Base-by-base conservation (phyloP, 92 coral and sea anemone genomes). In the Siderastrea siderea region DNA sequence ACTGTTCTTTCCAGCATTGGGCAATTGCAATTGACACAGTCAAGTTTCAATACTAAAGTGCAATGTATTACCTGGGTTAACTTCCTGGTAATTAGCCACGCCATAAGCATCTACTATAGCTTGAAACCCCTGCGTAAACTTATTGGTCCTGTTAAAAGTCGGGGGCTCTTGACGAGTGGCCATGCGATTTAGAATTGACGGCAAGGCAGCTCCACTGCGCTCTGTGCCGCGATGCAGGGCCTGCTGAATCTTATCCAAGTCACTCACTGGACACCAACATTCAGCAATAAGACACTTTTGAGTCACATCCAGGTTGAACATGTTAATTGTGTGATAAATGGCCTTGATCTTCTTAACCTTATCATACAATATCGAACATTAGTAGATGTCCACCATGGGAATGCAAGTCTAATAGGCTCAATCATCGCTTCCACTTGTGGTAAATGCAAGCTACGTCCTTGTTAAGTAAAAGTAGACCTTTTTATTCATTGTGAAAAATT, bases 241-340 rank as follows among this genome's bases (percentile, higher is more conserved):
- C 55, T 91, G 95, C 80, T 94, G 99, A 65, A 97, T 95, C 80
- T 76, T 90, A 77, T 95, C 98, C 86, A 97, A 87, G 86, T 97
- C 99, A 73, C 94, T 85, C 14, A 97, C 99, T 71, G 99, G 99
- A 78, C 99, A 97, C 99, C 99, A 97, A 73, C 99, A 97, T 80
- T 97, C 99, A 7, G 99, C 99, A 88, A 97, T 97, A 67, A 97
- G 88, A 79, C 99, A 97, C 85, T 97, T 97, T 77, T 97, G 99
- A 19, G 99, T 97, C 82, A 97, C 99, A 76, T 97, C 99, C 85
- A 97, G 93, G 70, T 97, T 97, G 86, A 97, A 97, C 99, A 95
- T 97, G 91, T 97, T 97, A 98, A 97, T 97, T 59, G 99, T 97
- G 83, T 97, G 99, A 84, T 97, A 97, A 64, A 97, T 97, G 19